Conservation (phyloP, 2,113 vertebrate species). For the Serilophus lunatus region DNA sequence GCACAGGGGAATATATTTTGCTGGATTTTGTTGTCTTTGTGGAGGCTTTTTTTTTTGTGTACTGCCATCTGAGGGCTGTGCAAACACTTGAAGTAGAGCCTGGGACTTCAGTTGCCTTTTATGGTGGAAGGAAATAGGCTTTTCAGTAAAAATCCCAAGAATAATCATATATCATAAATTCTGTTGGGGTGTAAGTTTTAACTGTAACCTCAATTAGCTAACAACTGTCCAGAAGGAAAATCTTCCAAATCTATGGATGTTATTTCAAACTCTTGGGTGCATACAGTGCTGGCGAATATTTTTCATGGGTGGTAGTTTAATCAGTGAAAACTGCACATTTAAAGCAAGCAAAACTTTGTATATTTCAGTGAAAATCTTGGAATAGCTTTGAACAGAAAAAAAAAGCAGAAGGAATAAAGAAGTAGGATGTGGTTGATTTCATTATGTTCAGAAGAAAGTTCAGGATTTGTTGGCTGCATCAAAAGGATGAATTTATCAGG, state of each 20-base stretch:
- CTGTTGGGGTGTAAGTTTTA: neutral
- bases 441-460: neutral
- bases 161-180: neutral
- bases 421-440: neutral
- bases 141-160: neutral
- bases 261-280: neutral
- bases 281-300: neutral
- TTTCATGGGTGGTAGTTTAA: neutral
- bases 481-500: neutral
- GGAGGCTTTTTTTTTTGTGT: neutral
- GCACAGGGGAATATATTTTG: neutral
- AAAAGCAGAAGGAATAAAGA: neutral
- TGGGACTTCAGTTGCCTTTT: neutral
- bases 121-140: neutral
- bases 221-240: neutral
- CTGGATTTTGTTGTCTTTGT: neutral
- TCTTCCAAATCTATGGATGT: neutral
- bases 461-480: neutral
- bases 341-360: neutral
- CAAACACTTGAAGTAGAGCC: neutral
- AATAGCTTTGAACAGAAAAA: neutral
- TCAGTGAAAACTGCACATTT: neutral
- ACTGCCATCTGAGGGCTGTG: neutral
- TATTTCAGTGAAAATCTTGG: neutral
- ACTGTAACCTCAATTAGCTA: neutral